Evolutionary conservation across 2,888 invertebrate genomes (phyloP), one percentile per base, ranked within the genome.

Genomic region (Beris morrisii): DNA sequence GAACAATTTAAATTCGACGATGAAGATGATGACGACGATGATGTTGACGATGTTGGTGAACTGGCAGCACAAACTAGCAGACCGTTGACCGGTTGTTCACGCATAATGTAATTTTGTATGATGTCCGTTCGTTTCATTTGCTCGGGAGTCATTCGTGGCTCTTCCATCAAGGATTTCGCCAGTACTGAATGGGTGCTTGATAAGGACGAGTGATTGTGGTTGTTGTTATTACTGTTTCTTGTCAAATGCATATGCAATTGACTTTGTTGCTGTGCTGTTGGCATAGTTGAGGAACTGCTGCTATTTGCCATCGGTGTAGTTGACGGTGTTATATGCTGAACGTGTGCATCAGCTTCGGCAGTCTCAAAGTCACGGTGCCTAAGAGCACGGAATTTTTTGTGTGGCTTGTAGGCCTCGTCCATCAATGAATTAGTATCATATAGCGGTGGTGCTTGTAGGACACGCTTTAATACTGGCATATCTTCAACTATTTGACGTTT

Each of bases 391-490:
- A 95, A 95, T 81, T 95, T 95, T 82, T 95, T 95, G 84, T 95
- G 95, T 69, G 95, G 95, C 79, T 95, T 93, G 83, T 95, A 95
- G 13, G 94, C 94, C 81, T 94, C 95, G 79, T 95, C 94, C 94
- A 95, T 95, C 66, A 95, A 82, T 2, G 92, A 90, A 77, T 92
- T 91, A 65, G 94, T 93, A 77, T 94, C 93, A 80, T 94, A 93
- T 6, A 95, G 82, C 0, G 95, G 95, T 1, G 95, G 95, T 1
- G 95, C 95, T 78, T 95, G 93, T 22, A 96, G 84, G 3, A 95
- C 95, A 63, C 95, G 87, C 79, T 95, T 95, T 73, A 96, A 82
- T 72, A 95, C 95, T 4, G 95, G 95, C 95, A 95, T 95, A 75
- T 95, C 94, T 77, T 92, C 92, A 30, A 89, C 87, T 65, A 87